These are phyloP conservation scores for Anorthoa munda DNA, from an alignment of 2,888 invertebrate genomes.

Conservation along the genomic window DNA sequence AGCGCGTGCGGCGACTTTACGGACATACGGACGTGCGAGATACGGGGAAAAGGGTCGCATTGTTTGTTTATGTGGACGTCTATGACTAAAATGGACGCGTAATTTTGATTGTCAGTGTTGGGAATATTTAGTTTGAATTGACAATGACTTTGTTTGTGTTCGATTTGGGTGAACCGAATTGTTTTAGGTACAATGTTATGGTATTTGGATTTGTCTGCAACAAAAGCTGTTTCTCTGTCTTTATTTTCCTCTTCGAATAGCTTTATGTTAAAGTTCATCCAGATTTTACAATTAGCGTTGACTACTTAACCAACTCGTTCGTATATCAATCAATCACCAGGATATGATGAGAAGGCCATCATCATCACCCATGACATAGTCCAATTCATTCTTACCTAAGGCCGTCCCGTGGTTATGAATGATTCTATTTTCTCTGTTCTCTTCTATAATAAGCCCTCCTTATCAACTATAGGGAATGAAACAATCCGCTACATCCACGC, in stretches of 20 bases:
- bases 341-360: not conserved
- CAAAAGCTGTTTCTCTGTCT: not conserved
- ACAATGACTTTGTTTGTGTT: not conserved
- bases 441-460: conserved; percentile 25
- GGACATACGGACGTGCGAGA: not conserved
- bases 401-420: not conserved
- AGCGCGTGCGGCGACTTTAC: conserved; percentile 37
- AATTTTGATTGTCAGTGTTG: conserved; percentile 19
- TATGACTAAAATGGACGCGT: conserved; percentile 11
- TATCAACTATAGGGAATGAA: conserved; percentile 25
- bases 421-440: not conserved
- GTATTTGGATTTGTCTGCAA: not conserved
- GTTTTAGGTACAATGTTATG: not conserved
- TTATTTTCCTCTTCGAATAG: not conserved
- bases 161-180: conserved; percentile 5
- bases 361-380: not conserved
- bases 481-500: conserved; percentile 18
- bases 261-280: too few relatives aligned
- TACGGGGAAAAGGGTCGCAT: conserved; percentile 30
- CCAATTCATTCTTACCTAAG: not conserved
- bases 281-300: not conserved
- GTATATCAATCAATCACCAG: not conserved
- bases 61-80: conserved; percentile 48
- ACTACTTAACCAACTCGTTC: not conserved
- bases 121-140: not conserved